Conservation (phyloP, 2,797 vertebrate genomes). For the Epinephelus awoara region DNA sequence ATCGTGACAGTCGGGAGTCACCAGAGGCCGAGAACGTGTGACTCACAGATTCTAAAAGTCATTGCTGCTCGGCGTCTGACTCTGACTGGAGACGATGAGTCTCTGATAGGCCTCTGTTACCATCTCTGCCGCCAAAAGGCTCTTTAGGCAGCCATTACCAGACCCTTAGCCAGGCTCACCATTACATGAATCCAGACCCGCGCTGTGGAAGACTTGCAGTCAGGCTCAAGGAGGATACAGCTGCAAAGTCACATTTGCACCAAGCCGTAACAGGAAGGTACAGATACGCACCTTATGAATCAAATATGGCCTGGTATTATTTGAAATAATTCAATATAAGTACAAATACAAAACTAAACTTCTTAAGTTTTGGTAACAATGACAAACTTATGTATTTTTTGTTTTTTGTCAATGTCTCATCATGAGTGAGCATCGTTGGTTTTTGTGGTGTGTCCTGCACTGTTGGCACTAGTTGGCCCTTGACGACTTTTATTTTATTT, state of each 20-base stretch:
- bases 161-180: constrained; percentile 10
- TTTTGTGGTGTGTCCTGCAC: no score
- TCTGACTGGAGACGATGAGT: constrained; percentile 59
- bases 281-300: not conserved
- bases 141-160: constrained; percentile 43
- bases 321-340: not conserved
- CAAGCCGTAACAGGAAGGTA: not conserved
- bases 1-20: constrained; percentile 77
- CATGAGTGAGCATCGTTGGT: no score
- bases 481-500: no score
- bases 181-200: constrained; percentile 24
- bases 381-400: not conserved
- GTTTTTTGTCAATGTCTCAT: no score
- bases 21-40: constrained; percentile 72
- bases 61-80: constrained; percentile 60
- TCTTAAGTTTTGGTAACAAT: not conserved
- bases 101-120: constrained; percentile 60
- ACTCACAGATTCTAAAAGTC: constrained; percentile 81
- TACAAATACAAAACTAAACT: not conserved
- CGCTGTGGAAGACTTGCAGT: not conserved
- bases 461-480: no score
- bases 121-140: constrained; percentile 43
- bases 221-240: constrained; percentile 7
- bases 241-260: not conserved
- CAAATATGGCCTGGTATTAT: not conserved